Evolutionary conservation across 2,888 invertebrate species (phyloP).

Genomic region (Dryobotodes eremita): DNA sequence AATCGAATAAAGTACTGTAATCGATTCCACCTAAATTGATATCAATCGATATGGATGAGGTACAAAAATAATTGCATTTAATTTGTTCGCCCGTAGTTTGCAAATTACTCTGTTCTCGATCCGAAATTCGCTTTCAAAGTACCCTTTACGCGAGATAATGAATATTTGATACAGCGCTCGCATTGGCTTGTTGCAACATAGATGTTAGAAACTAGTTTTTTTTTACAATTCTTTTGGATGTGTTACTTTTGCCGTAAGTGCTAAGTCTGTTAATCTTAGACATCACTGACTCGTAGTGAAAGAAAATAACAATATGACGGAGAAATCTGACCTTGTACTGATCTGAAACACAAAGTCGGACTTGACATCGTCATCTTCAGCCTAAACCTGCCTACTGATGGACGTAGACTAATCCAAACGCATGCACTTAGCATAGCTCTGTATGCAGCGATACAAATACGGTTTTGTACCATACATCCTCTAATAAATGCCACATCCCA

Average conservation of each 20-base stretch:
- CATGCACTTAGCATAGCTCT: neutral
- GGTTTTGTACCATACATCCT: neutral
- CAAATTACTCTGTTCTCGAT: conserved; percentile 77
- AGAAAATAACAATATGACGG: neutral
- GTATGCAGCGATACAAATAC: neutral
- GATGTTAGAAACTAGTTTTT: conserved; percentile 57
- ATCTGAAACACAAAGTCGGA: no score
- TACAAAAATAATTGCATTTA: conserved; percentile 71
- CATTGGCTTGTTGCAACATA: conserved; percentile 75
- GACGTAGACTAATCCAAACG: neutral
- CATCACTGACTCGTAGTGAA: neutral
- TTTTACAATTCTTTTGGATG: conserved; percentile 53
- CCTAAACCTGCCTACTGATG: no score
- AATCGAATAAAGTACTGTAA: conserved; percentile 34
- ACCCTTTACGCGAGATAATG: conserved; percentile 84
- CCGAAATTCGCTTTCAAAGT: conserved; percentile 70
- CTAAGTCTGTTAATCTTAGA: neutral
- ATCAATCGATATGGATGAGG: conserved; percentile 50
- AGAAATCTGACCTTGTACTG: neutral
- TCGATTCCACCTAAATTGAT: conserved; percentile 57
- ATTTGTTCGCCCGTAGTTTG: conserved; percentile 76
- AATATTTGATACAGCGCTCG: conserved; percentile 86
- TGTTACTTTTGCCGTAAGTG: conserved; percentile 31
- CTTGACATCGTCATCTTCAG: neutral
- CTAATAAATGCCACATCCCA: conserved; percentile 70